Base-by-base conservation (phyloP, 1,140 invertebrate genomes). In the Drosophila erecta region DNA sequence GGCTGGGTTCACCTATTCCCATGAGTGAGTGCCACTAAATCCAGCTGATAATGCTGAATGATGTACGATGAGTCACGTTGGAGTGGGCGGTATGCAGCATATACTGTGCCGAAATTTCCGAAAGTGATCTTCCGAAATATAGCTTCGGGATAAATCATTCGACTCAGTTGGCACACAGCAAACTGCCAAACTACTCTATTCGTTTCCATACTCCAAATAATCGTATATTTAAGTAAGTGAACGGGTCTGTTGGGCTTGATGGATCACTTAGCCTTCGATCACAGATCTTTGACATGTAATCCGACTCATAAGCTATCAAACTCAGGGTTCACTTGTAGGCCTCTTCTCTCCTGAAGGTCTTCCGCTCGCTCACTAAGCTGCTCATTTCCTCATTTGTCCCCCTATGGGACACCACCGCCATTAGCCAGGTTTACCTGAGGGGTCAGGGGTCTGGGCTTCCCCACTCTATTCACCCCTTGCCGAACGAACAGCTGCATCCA, bases 31-130 rank as follows among this genome's bases (percentile, higher is more conserved):
- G 59, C 64, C 37, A 67, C 59, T 67, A 67, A 67, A 65, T 62
- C 64, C 46, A 67, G 64, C 65, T 65, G 37, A 59, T 67, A 67
- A 67, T 65, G 46, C 64, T 49, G 60, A 65, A 67, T 65, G 59
- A 67, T 51, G 46, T 65, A 67, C 62, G 37, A 50, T 33, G 59
- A 37, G 35, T 27, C 58, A 37, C 20, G 27, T 8, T 8, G 27
- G 60, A 51, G 40, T 49, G 59, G 15, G 27, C 6, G 7, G 20
- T 20, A 20, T 17, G n/a, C 38, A 40, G 27, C 6, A 7, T 6
- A 27, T 27, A n/a, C n/a, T n/a, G n/a, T n/a, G n/a, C n/a, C n/a
- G n/a, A n/a, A n/a, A n/a, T n/a, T n/a, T n/a, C n/a, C n/a, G n/a
- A n/a, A n/a, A n/a, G n/a, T n/a, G n/a, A n/a, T n/a, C n/a, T n/a